Percentiles rank a stretch among this genome's conserved stretches.
Conservation (phyloP, 2,113 vertebrate genomes). For the Redunca redunca region DNA sequence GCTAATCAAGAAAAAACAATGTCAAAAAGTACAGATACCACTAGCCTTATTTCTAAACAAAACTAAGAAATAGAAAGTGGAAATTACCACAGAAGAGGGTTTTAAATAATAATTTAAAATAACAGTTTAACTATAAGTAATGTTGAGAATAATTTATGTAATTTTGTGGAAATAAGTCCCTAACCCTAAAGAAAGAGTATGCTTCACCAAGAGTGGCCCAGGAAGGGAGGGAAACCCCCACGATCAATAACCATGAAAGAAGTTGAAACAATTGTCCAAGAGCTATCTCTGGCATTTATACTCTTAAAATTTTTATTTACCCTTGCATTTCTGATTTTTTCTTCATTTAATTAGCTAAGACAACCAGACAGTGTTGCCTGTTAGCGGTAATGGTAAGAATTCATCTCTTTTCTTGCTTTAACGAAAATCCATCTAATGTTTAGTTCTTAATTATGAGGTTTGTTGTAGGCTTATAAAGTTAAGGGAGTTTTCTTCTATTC, state of each 20-base stretch:
- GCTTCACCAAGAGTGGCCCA: neutral
- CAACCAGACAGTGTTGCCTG: neutral
- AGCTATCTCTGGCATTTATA: neutral
- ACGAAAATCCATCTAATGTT: neutral
- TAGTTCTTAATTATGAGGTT: neutral
- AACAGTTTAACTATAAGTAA: neutral
- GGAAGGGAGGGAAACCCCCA: neutral
- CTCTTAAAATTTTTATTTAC: neutral
- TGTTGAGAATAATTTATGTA: neutral
- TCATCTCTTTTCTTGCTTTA: neutral
- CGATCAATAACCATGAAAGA: neutral
- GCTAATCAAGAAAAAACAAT: neutral
- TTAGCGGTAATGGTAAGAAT: neutral
- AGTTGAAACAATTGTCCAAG: neutral
- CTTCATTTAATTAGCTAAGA: neutral
- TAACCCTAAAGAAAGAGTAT: neutral
- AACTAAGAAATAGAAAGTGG: neutral
- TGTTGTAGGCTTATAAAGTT: neutral
- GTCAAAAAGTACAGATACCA: neutral
- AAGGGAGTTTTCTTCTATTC: neutral
- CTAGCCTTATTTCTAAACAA: slow-evolving; percentile 4
- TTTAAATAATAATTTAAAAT: neutral
- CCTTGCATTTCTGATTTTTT: neutral
- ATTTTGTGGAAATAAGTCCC: slow-evolving; percentile 23
- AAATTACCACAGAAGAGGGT: neutral